These are phyloP conservation scores for Rynchops niger DNA, from an alignment of 2,113 vertebrate genomes.

Conservation along the genomic window DNA sequence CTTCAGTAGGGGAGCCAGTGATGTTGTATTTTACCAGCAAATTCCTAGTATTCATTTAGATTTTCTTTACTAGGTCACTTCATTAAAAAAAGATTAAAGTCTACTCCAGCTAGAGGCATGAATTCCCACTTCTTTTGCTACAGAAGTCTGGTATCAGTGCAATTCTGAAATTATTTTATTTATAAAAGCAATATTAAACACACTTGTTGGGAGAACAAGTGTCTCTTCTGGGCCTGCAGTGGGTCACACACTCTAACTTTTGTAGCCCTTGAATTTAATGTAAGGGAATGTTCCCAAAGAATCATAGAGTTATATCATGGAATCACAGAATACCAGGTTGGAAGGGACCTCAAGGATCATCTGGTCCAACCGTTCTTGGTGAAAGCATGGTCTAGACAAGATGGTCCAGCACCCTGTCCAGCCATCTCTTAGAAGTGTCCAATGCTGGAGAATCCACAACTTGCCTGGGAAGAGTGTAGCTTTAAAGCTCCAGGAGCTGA, in stretches of 20 bases:
- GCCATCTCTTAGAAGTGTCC: neutral
- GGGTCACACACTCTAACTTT: neutral
- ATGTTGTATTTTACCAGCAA: neutral
- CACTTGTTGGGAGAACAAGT: neutral
- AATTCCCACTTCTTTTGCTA: slow-evolving; percentile 31
- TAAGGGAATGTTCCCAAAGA: neutral
- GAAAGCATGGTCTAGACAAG: neutral
- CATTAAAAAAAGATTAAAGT: slow-evolving; percentile 55
- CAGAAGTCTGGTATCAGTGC: neutral
- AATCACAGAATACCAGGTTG: neutral
- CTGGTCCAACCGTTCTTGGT: neutral
- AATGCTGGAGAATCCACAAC: neutral
- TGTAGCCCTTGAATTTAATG: neutral
- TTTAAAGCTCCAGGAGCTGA: neutral
- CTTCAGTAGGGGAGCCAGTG: neutral
- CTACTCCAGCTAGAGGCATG: slow-evolving; percentile 18
- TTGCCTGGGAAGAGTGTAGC: neutral
- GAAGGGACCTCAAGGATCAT: neutral
- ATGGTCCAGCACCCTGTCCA: neutral
- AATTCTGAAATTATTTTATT: neutral
- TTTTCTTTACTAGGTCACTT: slow-evolving; percentile 52
- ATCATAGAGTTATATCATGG: neutral
- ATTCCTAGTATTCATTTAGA: neutral
- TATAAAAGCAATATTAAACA: neutral
- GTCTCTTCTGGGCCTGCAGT: neutral